A percentile compares a stretch with the other conserved stretches of the same genome.
Conservation (phyloP, 2,113 vertebrate genomes). For the Calidris pygmaea region DNA sequence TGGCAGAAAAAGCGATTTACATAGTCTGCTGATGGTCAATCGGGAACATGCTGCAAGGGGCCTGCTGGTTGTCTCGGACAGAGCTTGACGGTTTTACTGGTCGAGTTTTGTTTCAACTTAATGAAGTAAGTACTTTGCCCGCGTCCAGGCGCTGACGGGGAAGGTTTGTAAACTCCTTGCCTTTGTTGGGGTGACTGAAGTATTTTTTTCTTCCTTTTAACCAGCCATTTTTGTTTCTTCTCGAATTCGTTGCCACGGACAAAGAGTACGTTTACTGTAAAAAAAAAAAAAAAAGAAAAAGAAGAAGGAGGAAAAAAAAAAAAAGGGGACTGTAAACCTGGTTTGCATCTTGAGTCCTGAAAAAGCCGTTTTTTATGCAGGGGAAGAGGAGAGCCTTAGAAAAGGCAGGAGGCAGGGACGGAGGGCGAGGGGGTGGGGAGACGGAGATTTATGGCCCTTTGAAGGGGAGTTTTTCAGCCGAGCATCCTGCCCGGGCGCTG, state of each 20-base stretch:
- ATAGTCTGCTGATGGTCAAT: conserved; percentile 60
- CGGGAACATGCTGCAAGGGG: conserved; percentile 44
- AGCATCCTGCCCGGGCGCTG: conserved; percentile 11
- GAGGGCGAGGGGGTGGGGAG: conserved; percentile 34
- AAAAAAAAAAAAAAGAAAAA: neutral
- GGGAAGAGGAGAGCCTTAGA: conserved; percentile 56
- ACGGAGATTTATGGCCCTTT: conserved; percentile 60
- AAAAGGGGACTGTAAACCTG: conserved; percentile 31
- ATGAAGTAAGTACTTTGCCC: conserved; percentile 58
- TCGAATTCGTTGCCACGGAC: conserved; percentile 22
- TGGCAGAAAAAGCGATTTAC: conserved; percentile 58
- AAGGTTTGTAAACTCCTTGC: conserved; percentile 62
- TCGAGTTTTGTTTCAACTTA: conserved; percentile 59
- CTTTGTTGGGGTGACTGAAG: conserved; percentile 65
- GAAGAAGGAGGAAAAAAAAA: neutral
- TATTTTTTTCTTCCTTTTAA: conserved; percentile 53
- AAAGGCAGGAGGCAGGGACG: conserved; percentile 51
- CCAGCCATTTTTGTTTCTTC: conserved; percentile 54
- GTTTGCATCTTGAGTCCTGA: conserved; percentile 64
- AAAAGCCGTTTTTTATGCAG: conserved; percentile 43
- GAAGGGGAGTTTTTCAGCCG: conserved; percentile 40
- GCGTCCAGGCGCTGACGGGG: neutral
- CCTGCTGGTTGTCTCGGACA: conserved; percentile 22
- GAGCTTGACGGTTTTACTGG: conserved; percentile 53
- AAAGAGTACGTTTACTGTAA: conserved; percentile 40